phyloP scores from a whole-genome alignment of 2,888 invertebrate species.

The Phymatocera aterrima region DNA sequence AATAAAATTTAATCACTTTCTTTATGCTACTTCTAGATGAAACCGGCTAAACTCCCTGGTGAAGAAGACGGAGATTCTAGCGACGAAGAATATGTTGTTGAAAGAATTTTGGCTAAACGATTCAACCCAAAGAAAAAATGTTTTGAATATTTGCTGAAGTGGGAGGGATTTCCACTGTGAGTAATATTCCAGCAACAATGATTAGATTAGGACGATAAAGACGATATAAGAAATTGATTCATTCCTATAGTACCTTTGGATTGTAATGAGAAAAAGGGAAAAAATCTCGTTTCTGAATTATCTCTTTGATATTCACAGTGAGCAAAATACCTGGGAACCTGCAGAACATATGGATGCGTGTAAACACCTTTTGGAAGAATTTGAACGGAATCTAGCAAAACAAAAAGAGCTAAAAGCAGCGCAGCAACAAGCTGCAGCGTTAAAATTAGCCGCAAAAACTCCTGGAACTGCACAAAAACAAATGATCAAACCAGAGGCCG shows the following conservation, averaged over 20 bases:
- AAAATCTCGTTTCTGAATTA: constrained; percentile 42
- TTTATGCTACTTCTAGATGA: constrained; percentile 47
- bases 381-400: constrained; percentile 86
- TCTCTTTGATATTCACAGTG: constrained; percentile 74
- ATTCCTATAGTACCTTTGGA: too few species aligned
- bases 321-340: constrained; percentile 92
- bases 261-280: neutral
- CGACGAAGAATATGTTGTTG: constrained; percentile 84
- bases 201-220: neutral
- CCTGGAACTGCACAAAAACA: constrained; percentile 60
- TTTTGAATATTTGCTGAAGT: constrained; percentile 90
- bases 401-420: constrained; percentile 84
- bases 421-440: constrained; percentile 62
- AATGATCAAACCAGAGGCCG: constrained; percentile 63
- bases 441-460: constrained; percentile 57
- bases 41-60: constrained; percentile 58
- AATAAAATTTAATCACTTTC: neutral
- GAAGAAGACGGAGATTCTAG: constrained; percentile 61
- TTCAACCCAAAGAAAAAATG: constrained; percentile 86
- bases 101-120: constrained; percentile 89
- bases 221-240: neutral
- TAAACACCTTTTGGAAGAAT: constrained; percentile 86
- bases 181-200: constrained; percentile 64
- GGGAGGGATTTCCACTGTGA: constrained; percentile 88
- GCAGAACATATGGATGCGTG: constrained; percentile 86